Base-by-base conservation (phyloP, 2,113 vertebrate species). In the Conger conger region DNA sequence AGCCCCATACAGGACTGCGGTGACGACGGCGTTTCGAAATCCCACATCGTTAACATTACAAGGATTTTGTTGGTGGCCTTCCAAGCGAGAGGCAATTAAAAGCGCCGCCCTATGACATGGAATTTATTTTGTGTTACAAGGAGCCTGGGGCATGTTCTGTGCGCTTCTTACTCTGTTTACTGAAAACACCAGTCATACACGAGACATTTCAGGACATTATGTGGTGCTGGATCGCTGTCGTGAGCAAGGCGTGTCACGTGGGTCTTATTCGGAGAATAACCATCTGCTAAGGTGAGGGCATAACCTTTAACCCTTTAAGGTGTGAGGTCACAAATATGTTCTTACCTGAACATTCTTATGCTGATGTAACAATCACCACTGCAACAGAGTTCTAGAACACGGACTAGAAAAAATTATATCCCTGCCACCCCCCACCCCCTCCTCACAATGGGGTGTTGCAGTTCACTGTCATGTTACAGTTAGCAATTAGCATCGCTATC, bases 81-180 rank as follows among this genome's bases (percentile, higher is more conserved):
- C 80, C 63, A 86, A 57, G 17, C 85, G 77, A 84, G 87, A 63
- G 20, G 18, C 57, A 63, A 63, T 63, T 23, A 63, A 23, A 57
- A 11, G 3, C 81, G 84, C 86, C 87, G 87, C 88, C 89, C 88
- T 80, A 90, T 92, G 85, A 92, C 91, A 90, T 86, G 40, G 86
- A 85, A 78, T 91, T 92, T 88, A 36, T 82, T 82, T 90, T 91
- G 87, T 87, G 89, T 92, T 86, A 91, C 88, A 80, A 91, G 84
- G 88, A 78, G 87, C 90, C 88, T 78, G 77, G 63, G 83, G 91
- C 90, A 82, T 90, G 89, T 92, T 92, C 91, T 86, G 86, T 93
- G 87, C 89, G 84, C 84, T 90, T 88, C 57, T 86, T 84, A 84
- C 85, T 13, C 45, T 81, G 68, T 86, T 89, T 86, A 88, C 85